phyloP scores from a whole-genome alignment of 2,113 vertebrate genomes.

The Urocynchramus pylzowi region DNA sequence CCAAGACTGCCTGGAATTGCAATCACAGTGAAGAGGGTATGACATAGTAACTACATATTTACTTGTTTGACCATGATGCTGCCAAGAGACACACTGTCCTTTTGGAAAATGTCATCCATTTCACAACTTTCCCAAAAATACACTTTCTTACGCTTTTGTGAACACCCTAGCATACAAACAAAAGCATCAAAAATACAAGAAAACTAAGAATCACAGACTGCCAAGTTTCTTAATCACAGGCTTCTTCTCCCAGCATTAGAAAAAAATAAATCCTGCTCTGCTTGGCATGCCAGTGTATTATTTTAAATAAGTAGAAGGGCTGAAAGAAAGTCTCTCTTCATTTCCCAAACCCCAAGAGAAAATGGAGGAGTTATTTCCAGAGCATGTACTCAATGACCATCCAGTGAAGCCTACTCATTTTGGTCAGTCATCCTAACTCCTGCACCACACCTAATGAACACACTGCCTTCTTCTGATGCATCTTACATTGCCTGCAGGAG shows the following conservation, averaged over 20 bases:
- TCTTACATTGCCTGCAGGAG: neutral
- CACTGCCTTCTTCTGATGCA: neutral
- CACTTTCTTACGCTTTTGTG: neutral
- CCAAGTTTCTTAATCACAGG: neutral
- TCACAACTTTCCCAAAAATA: neutral
- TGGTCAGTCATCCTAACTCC: neutral
- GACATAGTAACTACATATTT: conserved; percentile 1
- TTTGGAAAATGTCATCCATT: conserved; percentile 6
- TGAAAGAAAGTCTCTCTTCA: conserved; percentile 28
- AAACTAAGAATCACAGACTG: neutral
- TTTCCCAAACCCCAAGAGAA: neutral
- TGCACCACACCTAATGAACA: conserved; percentile 7
- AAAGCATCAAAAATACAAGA: neutral
- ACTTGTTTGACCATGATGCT: neutral
- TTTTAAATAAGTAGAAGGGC: neutral
- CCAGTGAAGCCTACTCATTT: conserved; percentile 1
- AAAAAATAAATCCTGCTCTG: neutral
- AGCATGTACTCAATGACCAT: neutral
- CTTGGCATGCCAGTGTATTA: neutral
- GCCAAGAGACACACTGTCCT: conserved; percentile 31
- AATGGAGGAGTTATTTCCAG: conserved; percentile 24
- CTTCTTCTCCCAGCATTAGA: neutral
- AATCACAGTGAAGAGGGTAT: neutral
- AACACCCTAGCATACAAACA: neutral
- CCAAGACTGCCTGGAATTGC: neutral